Evolutionary conservation across 1,140 invertebrate species (phyloP).

Genomic region (Drosophila parvula): DNA sequence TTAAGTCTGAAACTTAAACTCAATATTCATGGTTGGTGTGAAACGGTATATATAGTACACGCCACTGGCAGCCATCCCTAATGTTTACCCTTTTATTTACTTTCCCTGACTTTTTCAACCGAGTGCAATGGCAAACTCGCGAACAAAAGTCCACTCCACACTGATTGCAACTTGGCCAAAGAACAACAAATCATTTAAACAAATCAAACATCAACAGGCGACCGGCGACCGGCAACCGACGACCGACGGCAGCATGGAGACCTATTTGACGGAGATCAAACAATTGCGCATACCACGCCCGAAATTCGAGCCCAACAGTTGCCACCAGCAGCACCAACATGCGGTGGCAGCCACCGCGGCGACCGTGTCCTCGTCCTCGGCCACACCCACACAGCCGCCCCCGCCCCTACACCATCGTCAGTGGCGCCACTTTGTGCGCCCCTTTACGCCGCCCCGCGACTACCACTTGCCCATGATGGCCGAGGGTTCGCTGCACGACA

Average conservation of each 20-base stretch:
- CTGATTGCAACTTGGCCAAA: conserved; percentile 73
- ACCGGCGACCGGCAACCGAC: conserved; percentile 32
- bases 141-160: conserved; percentile 46
- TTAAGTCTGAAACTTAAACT: neutral
- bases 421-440: conserved; percentile 83
- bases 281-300: conserved; percentile 92
- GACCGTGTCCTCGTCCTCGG: conserved; percentile 47
- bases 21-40: neutral
- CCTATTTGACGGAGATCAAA: conserved; percentile 92
- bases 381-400: conserved; percentile 48
- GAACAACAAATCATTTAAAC: conserved; percentile 74
- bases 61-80: neutral
- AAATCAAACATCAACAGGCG: conserved; percentile 71
- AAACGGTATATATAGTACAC: neutral
- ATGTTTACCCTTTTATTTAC: conserved; percentile 21
- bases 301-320: conserved; percentile 90
- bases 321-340: conserved; percentile 86
- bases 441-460: conserved; percentile 81
- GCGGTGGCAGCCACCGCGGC: conserved; percentile 86
- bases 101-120: conserved; percentile 22
- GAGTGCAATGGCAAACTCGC: conserved; percentile 33
- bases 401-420: conserved; percentile 66
- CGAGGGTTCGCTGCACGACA: conserved; percentile 62
- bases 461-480: conserved; percentile 71
- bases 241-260: conserved; percentile 87